These are phyloP conservation scores for Bovichtus variegatus DNA, from an alignment of 2,797 vertebrate genomes.

Conservation along the genomic window DNA sequence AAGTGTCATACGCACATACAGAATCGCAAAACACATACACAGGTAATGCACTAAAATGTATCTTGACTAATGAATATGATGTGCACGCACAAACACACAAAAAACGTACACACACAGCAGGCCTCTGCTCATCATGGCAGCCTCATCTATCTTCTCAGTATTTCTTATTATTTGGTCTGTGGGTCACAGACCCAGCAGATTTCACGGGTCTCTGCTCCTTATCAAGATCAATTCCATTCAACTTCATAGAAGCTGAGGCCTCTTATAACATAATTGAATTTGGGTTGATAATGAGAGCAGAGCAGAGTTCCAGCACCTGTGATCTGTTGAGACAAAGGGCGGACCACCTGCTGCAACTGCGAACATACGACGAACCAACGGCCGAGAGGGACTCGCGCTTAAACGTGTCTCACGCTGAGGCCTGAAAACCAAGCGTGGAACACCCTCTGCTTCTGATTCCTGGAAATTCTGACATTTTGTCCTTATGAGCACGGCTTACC, in stretches of 20 bases:
- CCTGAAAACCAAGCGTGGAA: not conserved
- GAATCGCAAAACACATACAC: conserved; percentile 1
- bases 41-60: conserved; percentile 7
- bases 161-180: conserved; percentile 79
- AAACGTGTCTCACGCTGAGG: conserved; percentile 12
- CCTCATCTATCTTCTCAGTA: conserved; percentile 73
- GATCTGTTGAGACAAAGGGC: conserved; percentile 51
- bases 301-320: conserved; percentile 67
- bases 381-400: conserved; percentile 24
- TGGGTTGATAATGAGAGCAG: conserved; percentile 74
- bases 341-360: conserved; percentile 54
- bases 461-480: not conserved
- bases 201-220: conserved; percentile 77
- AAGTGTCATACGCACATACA: conserved; percentile 5
- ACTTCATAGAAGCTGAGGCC: conserved; percentile 63
- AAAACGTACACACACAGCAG: conserved; percentile 27
- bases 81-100: conserved; percentile 23
- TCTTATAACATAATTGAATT: conserved; percentile 81
- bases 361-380: conserved; percentile 53
- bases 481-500: not conserved
- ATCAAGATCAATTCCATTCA: conserved; percentile 81
- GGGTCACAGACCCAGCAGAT: conserved; percentile 75
- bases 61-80: conserved; percentile 30
- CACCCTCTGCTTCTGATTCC: not conserved
- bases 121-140: conserved; percentile 47